phyloP scores from a whole-genome alignment of 2,797 vertebrate species.

The Trachurus trachurus region DNA sequence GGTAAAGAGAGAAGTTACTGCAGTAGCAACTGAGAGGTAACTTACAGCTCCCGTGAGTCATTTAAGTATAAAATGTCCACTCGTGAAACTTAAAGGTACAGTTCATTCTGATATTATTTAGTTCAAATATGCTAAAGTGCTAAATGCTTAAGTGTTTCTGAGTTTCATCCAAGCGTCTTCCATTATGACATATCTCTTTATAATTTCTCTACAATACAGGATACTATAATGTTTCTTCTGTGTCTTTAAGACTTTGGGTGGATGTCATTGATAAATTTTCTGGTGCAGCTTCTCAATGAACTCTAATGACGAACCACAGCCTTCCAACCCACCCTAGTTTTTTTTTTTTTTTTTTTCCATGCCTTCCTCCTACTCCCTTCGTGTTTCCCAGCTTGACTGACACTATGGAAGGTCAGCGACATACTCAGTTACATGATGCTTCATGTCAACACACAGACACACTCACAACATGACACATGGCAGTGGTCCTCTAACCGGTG shows the following conservation, averaged over 20 bases:
- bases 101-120: background rate
- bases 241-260: too few species aligned
- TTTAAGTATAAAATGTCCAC: background rate
- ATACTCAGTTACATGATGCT: conserved; percentile 41
- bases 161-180: background rate
- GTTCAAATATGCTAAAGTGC: background rate
- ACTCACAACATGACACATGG: conserved; percentile 43
- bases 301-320: conserved; percentile 25
- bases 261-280: conserved; percentile 2
- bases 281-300: conserved; percentile 14
- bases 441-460: conserved; percentile 34
- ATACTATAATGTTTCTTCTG: too few species aligned
- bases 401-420: conserved; percentile 56
- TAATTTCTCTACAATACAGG: background rate
- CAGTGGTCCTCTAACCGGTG: conserved; percentile 47
- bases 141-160: too few species aligned
- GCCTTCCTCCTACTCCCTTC: conserved; percentile 26
- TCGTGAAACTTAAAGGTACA: background rate
- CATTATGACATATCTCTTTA: background rate
- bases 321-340: conserved; percentile 22
- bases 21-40: background rate
- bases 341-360: background rate
- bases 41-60: background rate
- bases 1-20: background rate
- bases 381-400: conserved; percentile 61